Conservation (phyloP, 2,888 invertebrate species). For the Conops quadrifasciatus region DNA sequence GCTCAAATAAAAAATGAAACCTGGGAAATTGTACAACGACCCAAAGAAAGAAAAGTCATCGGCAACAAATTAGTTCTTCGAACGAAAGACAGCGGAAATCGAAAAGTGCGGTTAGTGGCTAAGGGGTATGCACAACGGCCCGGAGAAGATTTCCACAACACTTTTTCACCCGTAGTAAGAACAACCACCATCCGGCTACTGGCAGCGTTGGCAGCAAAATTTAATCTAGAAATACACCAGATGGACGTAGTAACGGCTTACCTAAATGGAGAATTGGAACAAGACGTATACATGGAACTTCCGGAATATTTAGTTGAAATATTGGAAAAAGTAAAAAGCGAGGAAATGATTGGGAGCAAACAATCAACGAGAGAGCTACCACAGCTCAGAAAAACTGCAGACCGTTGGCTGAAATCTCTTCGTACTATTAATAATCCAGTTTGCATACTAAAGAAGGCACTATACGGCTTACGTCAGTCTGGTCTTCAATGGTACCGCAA, state of each 20-base stretch:
- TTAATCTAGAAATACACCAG: constrained; percentile 17
- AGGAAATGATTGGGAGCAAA: background rate
- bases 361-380: background rate
- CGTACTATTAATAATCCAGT: constrained; percentile 3
- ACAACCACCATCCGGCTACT: constrained; percentile 23
- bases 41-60: background rate
- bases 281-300: constrained; percentile 5
- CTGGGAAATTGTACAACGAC: background rate
- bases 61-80: background rate
- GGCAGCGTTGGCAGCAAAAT: constrained; percentile 14
- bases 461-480: constrained; percentile 28
- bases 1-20: constrained; percentile 4
- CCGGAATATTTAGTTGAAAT: constrained; percentile 4
- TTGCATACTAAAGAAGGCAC: constrained; percentile 30
- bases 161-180: constrained; percentile 16
- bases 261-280: constrained; percentile 10
- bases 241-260: constrained; percentile 24
- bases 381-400: background rate
- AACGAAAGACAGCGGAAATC: background rate
- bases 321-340: background rate
- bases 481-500: constrained; percentile 32
- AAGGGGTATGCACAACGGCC: constrained; percentile 18
- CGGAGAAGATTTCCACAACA: constrained; percentile 17
- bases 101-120: constrained; percentile 17
- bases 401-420: constrained; percentile 3